A percentile compares a stretch with the other conserved stretches of the same genome.
Conservation (phyloP, 2,797 vertebrate species). For the Corythornis leucogaster region DNA sequence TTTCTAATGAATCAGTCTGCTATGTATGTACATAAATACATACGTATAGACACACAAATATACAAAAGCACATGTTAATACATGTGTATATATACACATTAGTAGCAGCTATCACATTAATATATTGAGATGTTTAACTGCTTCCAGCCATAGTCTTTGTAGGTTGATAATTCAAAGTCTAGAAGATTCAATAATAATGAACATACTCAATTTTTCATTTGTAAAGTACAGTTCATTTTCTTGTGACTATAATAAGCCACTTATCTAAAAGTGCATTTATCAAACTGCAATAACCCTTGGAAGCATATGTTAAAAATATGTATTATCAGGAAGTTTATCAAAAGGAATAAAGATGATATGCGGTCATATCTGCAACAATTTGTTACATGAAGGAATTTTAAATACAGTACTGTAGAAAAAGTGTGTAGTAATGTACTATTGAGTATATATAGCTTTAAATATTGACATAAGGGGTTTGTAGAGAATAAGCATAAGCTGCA, state of each 20-base stretch:
- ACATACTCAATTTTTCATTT: constrained; percentile 29
- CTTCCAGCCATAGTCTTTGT: constrained; percentile 4
- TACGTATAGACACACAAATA: background rate
- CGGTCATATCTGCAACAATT: background rate
- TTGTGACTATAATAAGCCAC: background rate
- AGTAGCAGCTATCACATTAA: constrained; percentile 22
- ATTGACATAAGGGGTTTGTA: background rate
- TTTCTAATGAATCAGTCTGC: background rate
- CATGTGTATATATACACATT: background rate
- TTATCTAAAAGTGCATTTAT: constrained; percentile 11
- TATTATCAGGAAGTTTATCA: constrained; percentile 30
- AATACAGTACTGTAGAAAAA: background rate
- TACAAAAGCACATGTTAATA: background rate
- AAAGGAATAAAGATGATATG: background rate
- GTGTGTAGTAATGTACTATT: too few relatives aligned
- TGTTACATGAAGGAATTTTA: background rate
- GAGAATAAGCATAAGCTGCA: background rate
- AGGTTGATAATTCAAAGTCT: background rate
- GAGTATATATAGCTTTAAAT: background rate
- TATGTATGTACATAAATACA: background rate
- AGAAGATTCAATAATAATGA: background rate
- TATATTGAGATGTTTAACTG: constrained; percentile 31
- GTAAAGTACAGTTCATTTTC: constrained; percentile 21
- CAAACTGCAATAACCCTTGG: constrained; percentile 20
- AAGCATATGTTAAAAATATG: constrained; percentile 8